Evolutionary conservation across 1,140 invertebrate species (phyloP), one percentile per base, ranked within the genome.

Genomic region (Ips nitidus): DNA sequence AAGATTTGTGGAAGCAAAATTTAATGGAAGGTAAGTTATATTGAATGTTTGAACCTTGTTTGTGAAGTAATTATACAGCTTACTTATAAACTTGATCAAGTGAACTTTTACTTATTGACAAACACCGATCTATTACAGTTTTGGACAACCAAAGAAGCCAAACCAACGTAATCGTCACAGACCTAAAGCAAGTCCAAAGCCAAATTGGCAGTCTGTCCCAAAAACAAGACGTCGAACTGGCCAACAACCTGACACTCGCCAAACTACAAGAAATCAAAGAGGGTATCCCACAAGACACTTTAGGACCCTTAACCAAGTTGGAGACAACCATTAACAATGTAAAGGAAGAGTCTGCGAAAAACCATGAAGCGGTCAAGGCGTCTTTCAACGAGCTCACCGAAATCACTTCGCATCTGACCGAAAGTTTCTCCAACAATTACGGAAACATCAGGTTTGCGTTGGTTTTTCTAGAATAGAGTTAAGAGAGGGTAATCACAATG

Each of bases 361-460:
- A 82, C 7, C 83, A 84, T 58, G 80, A 84, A 41, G 82, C 84
- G 59, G 78, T 88, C n/a, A 80, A 82, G 42, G 80, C 79, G 4
- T 84, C 82, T 41, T 77, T 88, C 4, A 83, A 82, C 2, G 82
- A 85, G 53, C 77, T 86, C 64, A 82, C 82, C 67, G 83, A 82
- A 0, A 82, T 85, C 73, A 82, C 84, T 3, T 85, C 85, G 57
- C 81, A 79, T 52, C 82, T 87, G 52, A 85, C 84, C 67, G 80
- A 79, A 8, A 83, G 86, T 70, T 82, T 89, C 59, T 83, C 84
- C 3, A 80, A 80, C 59, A 88, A 85, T 62, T 88, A 86, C 70
- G 84, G 83, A 47, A 79, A 86, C 22, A 74, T 91, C 40, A 70
- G 58, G 39, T 59, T 1, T 59, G 41, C 8, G 8, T 22, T 22